Conservation (phyloP, 2,113 vertebrate genomes). For the Oostethus manadensis region DNA sequence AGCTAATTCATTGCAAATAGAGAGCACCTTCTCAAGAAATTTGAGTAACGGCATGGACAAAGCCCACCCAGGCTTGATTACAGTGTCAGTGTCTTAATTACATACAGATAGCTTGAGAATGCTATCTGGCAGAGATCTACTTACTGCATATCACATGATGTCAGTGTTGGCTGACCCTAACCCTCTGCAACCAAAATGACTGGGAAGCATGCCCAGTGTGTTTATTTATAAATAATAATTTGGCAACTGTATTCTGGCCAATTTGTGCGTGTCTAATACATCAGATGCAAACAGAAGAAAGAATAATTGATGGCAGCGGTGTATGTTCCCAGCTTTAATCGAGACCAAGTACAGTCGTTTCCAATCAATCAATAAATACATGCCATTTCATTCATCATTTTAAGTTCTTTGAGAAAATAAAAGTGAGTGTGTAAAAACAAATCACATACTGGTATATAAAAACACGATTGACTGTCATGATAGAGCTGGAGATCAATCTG, state of each 20-base stretch:
- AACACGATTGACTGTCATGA: neutral
- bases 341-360: constrained; percentile 12
- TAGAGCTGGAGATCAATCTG: constrained; percentile 3
- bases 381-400: constrained; percentile 13
- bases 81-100: too few relatives aligned
- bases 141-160: too few relatives aligned
- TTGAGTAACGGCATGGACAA: too few relatives aligned
- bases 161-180: neutral
- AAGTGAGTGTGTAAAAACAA: neutral
- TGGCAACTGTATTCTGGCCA: neutral
- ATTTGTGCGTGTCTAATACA: neutral
- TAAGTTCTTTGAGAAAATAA: constrained; percentile 8
- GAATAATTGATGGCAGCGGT: neutral
- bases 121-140: too few relatives aligned
- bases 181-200: neutral
- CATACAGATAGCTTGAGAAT: too few relatives aligned
- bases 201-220: neutral
- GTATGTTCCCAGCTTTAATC: neutral
- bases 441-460: constrained; percentile 9
- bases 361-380: constrained; percentile 21
- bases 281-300: neutral
- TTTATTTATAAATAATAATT: neutral
- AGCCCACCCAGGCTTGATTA: too few relatives aligned
- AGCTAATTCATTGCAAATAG: too few relatives aligned
- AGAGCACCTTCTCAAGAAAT: too few relatives aligned